These are phyloP conservation scores for Ophion slaviceki DNA, from an alignment of 2,888 invertebrate species.

Conservation along the genomic window DNA sequence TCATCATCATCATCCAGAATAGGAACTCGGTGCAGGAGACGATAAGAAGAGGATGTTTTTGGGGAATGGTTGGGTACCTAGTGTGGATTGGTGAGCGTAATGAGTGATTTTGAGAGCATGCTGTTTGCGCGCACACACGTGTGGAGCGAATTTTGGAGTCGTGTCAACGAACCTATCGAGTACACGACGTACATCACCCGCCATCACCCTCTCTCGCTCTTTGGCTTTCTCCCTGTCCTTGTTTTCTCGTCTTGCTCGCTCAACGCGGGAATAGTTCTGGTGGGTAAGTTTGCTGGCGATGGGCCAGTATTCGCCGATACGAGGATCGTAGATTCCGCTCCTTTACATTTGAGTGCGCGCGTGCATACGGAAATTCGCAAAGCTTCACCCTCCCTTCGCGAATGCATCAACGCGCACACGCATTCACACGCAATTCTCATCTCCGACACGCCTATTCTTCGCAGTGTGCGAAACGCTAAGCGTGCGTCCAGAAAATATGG, in stretches of 20 bases:
- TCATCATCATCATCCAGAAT: no score
- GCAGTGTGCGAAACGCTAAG: background rate
- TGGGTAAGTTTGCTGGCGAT: conserved; percentile 61
- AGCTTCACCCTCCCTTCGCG: background rate
- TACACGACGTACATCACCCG: conserved; percentile 62
- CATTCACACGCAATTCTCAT: background rate
- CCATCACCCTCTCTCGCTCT: conserved; percentile 22
- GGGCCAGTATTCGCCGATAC: conserved; percentile 53
- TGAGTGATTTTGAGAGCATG: conserved; percentile 36
- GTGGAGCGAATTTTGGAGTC: conserved; percentile 67
- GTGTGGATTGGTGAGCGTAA: background rate
- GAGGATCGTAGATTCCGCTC: conserved; percentile 38
- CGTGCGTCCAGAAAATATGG: background rate
- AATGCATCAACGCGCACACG: background rate
- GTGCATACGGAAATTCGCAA: conserved; percentile 39
- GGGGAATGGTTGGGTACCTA: background rate
- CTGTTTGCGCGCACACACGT: conserved; percentile 30
- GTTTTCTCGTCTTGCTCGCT: conserved; percentile 27
- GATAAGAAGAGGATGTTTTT: background rate
- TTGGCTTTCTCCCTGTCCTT: conserved; percentile 13
- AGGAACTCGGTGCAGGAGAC: no score
- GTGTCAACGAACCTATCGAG: conserved; percentile 78
- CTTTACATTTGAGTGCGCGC: conserved; percentile 2
- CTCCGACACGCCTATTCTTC: background rate
- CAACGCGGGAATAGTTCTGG: conserved; percentile 65